Conservation (phyloP, 2,888 invertebrate genomes). For the Chromoteleia sp. region DNA sequence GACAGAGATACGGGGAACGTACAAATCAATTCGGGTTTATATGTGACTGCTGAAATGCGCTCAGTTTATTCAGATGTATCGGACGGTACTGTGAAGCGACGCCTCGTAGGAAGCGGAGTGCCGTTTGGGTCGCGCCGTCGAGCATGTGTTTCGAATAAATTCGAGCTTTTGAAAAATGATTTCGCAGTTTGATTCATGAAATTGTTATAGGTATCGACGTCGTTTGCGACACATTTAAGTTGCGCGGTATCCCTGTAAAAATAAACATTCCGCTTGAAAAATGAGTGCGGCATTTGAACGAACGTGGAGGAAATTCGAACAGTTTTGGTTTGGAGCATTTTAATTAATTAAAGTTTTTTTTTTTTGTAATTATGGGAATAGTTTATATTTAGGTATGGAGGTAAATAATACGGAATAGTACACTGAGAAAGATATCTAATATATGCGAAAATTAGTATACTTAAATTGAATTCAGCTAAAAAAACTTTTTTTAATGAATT, state of each 20-base stretch:
- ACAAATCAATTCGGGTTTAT: slow-evolving; percentile 69
- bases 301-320: no score
- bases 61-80: slow-evolving; percentile 67
- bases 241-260: background rate
- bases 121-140: slow-evolving; percentile 13
- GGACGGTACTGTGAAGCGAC: slow-evolving; percentile 23
- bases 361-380: no score
- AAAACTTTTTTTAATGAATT: no score
- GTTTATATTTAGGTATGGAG: no score
- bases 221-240: background rate
- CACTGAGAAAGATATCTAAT: no score
- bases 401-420: no score
- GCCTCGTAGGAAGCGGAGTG: slow-evolving; percentile 38
- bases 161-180: slow-evolving; percentile 44
- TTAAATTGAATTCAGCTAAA: no score
- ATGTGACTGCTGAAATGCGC: slow-evolving; percentile 66
- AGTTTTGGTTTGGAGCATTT: no score
- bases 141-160: slow-evolving; percentile 67
- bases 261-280: background rate
- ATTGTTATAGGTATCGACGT: slow-evolving; percentile 27
- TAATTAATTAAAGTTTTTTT: background rate
- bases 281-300: background rate
- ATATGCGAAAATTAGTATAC: no score
- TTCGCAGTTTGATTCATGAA: slow-evolving; percentile 34
- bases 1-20: slow-evolving; percentile 70